phyloP scores from a whole-genome alignment of 2,888 invertebrate species.

The Drosophila ezoana region DNA sequence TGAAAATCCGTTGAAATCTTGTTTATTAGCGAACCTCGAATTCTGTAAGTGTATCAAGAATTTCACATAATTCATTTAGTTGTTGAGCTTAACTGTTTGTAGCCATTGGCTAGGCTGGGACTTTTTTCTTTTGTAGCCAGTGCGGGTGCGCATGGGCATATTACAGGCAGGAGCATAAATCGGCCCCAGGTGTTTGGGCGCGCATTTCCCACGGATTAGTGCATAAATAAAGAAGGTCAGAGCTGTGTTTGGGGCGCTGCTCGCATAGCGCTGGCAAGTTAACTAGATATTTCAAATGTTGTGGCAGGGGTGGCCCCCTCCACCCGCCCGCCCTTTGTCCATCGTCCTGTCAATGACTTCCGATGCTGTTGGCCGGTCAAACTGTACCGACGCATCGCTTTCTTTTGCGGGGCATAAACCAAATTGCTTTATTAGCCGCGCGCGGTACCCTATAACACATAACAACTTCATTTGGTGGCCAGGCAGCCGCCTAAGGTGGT shows the following conservation, averaged over 20 bases:
- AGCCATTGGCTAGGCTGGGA: slow-evolving; percentile 28
- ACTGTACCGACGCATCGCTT: slow-evolving; percentile 16
- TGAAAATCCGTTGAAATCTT: no score
- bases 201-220: slow-evolving; percentile 77
- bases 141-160: slow-evolving; percentile 60
- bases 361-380: slow-evolving; percentile 14
- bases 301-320: slow-evolving; percentile 40
- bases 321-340: neutral
- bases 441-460: slow-evolving; percentile 12
- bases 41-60: slow-evolving; percentile 15
- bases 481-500: slow-evolving; percentile 62
- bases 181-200: slow-evolving; percentile 75
- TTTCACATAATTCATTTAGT: neutral
- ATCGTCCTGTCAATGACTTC: slow-evolving; percentile 21
- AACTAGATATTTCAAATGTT: slow-evolving; percentile 70
- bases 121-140: slow-evolving; percentile 27
- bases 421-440: slow-evolving; percentile 70
- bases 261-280: slow-evolving; percentile 35
- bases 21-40: no score
- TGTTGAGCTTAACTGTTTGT: neutral
- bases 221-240: slow-evolving; percentile 80
- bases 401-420: slow-evolving; percentile 19
- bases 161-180: slow-evolving; percentile 60
- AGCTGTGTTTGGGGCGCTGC: slow-evolving; percentile 43
- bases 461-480: slow-evolving; percentile 64